A percentile compares a stretch with the other conserved stretches of the same genome.
phyloP scores from a whole-genome alignment of 2,797 vertebrate species.

The Pagetopsis macropterus region DNA sequence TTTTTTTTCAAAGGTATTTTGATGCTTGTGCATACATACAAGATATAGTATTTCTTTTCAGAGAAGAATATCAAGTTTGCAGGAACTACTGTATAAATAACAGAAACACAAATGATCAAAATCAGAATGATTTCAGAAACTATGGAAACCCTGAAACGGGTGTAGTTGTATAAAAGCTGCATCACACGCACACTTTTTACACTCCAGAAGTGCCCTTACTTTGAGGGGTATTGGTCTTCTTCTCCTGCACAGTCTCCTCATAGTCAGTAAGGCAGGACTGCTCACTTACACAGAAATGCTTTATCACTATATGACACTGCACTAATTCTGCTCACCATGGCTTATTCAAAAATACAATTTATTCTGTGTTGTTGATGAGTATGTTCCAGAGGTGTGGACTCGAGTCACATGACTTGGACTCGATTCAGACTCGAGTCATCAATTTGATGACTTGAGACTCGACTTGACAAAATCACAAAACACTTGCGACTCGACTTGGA shows the following conservation, averaged over 20 bases:
- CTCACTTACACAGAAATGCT: conserved; percentile 19
- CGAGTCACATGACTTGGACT: too few relatives aligned
- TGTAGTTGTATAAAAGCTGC: not conserved
- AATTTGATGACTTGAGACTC: too few relatives aligned
- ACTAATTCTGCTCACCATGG: conserved; percentile 32
- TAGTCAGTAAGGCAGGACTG: not conserved
- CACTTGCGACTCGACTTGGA: too few relatives aligned
- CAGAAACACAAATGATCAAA: not conserved
- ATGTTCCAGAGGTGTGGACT: too few relatives aligned
- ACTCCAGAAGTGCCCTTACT: conserved; percentile 11
- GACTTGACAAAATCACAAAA: too few relatives aligned
- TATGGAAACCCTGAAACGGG: not conserved
- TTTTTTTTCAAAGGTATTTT: not conserved
- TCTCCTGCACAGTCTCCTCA: conserved; percentile 6
- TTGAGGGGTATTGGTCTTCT: conserved; percentile 15
- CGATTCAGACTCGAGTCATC: too few relatives aligned
- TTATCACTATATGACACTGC: conserved; percentile 11
- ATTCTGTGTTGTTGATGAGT: conserved; percentile 11
- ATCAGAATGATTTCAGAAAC: not conserved
- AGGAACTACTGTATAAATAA: not conserved
- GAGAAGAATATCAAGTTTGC: not conserved
- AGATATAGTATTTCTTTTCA: not conserved
- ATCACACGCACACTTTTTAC: not conserved
- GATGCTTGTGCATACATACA: not conserved
- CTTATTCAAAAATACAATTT: conserved; percentile 7